Conservation (phyloP, 30 jellyfish, hydroid and myxozoan genomes). For the Nemopilema nomurai region DNA sequence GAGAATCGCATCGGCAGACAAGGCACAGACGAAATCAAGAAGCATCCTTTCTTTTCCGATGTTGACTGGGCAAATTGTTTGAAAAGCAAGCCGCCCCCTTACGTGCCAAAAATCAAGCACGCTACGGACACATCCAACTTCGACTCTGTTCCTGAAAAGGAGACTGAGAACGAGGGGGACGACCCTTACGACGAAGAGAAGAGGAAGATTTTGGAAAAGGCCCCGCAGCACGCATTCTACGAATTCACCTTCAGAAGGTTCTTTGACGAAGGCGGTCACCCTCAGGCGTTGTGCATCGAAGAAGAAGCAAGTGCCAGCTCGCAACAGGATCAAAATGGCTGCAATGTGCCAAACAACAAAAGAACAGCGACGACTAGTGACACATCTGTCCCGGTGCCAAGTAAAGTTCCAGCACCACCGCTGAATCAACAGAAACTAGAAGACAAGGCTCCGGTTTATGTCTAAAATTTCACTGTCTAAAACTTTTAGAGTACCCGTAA, state of each 20-base stretch:
- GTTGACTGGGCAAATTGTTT: slow-evolving; percentile 77
- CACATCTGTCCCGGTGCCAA: slow-evolving; percentile 90
- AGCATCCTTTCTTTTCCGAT: slow-evolving; percentile 85
- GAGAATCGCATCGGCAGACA: slow-evolving; percentile 86
- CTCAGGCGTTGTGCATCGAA: slow-evolving; percentile 55
- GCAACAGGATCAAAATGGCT: slow-evolving; percentile 21
- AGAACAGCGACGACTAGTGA: slow-evolving; percentile 83
- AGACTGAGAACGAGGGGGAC: slow-evolving; percentile 45
- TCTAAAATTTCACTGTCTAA: too few species aligned
- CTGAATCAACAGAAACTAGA: slow-evolving; percentile 55
- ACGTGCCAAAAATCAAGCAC: slow-evolving; percentile 79
- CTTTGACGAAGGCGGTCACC: slow-evolving; percentile 98
- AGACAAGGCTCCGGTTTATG: slow-evolving; percentile 98
- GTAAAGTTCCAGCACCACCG: slow-evolving; percentile 93
- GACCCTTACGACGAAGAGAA: slow-evolving; percentile 69
- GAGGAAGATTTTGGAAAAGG: slow-evolving; percentile 61
- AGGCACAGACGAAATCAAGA: slow-evolving; percentile 91
- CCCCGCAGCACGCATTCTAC: slow-evolving; percentile 94
- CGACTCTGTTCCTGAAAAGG: slow-evolving; percentile 98
- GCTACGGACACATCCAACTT: slow-evolving; percentile 98
- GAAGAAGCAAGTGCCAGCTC: slow-evolving; percentile 21
- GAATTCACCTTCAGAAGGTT: slow-evolving; percentile 98
- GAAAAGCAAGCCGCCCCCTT: slow-evolving; percentile 91
- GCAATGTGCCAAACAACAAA: slow-evolving; percentile 44
- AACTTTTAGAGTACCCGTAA: too few species aligned